phyloP scores from a whole-genome alignment of 1,140 invertebrate genomes.

The Brachionus rubens region DNA sequence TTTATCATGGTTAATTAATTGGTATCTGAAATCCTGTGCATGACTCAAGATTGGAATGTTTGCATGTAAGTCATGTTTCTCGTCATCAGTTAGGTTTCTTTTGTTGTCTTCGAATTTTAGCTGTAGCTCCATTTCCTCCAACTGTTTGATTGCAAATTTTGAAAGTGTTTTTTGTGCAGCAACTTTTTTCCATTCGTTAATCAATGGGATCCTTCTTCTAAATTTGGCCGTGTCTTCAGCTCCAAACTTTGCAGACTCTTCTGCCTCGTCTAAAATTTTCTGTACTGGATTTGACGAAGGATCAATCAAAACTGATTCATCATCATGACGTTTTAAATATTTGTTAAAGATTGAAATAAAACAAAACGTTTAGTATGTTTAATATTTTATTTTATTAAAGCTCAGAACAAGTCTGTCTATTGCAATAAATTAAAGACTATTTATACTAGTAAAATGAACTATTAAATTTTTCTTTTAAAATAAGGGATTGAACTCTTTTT shows the following conservation, averaged over 20 bases:
- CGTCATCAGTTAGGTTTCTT: background rate
- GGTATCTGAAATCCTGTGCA: background rate
- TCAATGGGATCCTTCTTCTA: background rate
- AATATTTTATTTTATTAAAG: too few species aligned
- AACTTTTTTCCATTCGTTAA: background rate
- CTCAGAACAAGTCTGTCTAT: too few species aligned
- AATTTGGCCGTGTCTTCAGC: background rate
- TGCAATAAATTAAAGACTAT: too few species aligned
- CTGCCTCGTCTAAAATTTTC: background rate
- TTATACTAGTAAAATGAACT: too few species aligned
- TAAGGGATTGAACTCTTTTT: too few species aligned
- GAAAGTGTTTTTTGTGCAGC: background rate
- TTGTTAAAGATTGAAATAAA: too few species aligned
- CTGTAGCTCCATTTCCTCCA: background rate
- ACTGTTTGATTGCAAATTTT: background rate
- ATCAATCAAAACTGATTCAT: too few species aligned
- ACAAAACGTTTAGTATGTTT: too few species aligned
- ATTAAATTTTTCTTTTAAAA: too few species aligned
- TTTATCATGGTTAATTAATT: background rate
- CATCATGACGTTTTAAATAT: too few species aligned
- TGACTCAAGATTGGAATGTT: background rate
- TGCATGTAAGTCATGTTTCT: background rate
- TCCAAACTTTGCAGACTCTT: background rate
- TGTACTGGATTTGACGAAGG: background rate
- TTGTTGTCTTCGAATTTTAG: too few species aligned